Evolutionary conservation across 2,797 vertebrate genomes (phyloP), one percentile per base, ranked within the genome.

Genomic region (Platalea minor): DNA sequence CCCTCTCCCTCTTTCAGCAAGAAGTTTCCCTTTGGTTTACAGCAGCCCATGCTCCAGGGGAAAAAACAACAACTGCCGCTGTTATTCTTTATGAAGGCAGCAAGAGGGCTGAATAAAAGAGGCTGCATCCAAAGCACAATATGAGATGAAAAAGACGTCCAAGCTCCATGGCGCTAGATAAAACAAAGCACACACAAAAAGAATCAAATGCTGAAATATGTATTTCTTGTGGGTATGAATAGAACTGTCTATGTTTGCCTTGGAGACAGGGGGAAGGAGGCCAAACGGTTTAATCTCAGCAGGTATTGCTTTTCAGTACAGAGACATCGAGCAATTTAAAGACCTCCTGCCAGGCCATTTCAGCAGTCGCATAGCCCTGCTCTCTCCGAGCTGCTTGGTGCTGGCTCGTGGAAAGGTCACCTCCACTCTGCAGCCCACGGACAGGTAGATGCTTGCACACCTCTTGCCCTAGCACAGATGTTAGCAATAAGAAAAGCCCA

Each of bases 241-340:
- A 90, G 95, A 93, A 59, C 28, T 46, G 87, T 48, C 89, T 94
- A 18, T 93, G 93, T 97, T 96, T 96, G 92, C 91, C 87, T 96
- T 96, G 94, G 94, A 96, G 92, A 70, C 41, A 26, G 23, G 85
- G 65, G 78, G 56, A 89, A 76, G 74, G 91, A 91, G 91, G 89
- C 88, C 91, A 77, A 57, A 45, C 4, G 67, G 76, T 85, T 96
- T 96, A 31, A 96, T 85, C 95, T 91, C 96, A 96, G 97, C 95
- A 94, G 95, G 96, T 90, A 67, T 11, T 89, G 91, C 89, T 90
- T 92, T 88, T 39, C 91, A 96, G 97, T 35, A 70, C 81, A 26
- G 91, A 84, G 85, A 35, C 37, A 43, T 46, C 64, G 37, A 92
- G 79, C 3, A 23, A 83, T 80, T 31, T 50, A 24, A 61, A 95